Conservation (phyloP, 2,113 vertebrate genomes). For the human (Homo sapiens) region GRCh38 chr2:204434001-204434500, state of each 20-base stretch:
- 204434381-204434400: neutral
- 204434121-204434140: neutral
- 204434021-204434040: neutral
- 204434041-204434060: neutral
- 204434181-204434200: neutral
- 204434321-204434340: neutral
- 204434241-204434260: neutral
- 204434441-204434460: neutral
- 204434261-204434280: neutral
- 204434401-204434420: neutral
- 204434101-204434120: neutral
- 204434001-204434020: neutral
- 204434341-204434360: neutral
- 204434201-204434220: neutral
- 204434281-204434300: neutral
- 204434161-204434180: neutral
- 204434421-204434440: neutral
- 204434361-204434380: neutral
- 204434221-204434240: neutral
- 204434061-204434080: neutral
- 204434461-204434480: neutral
- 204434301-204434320: neutral
- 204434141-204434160: neutral
- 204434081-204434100: neutral
- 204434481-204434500: neutral